Base-by-base conservation (phyloP, 2,888 invertebrate species). In the Drosophila peninsularis region DNA sequence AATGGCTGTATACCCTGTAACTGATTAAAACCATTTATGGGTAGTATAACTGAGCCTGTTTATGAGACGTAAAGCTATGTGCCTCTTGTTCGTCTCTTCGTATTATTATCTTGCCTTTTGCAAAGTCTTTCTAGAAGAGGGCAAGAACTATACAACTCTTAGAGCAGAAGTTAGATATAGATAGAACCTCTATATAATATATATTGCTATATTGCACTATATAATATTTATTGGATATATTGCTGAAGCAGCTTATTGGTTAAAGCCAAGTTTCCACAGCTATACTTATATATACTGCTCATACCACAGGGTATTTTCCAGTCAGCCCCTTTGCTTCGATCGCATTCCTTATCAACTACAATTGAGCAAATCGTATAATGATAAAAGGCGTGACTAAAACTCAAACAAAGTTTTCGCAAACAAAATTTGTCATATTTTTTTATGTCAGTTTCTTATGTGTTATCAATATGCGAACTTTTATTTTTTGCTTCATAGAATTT, bases 341-440 rank as follows among this genome's bases (percentile, higher is more conserved):
- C 0, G 36, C 11, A 3, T 52, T 30, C 1, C 3, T 44, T 63
- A 64, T 63, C 63, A 44, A 44, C 21, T 5, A 63, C 17, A 50
- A 14, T 21, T 6, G 19, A 3, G 13, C 27, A 34, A 41, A 34
- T 27, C 10, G 5, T 1, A 50, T 52, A 63, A 36, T 50, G 65
- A 64, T 64, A 64, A 13, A 44, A 37, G 21, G n/a, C 17, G 42
- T 64, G 63, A 63, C 64, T 63, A 63, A 52, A 42, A 11, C 41
- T 34, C 63, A 63, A 49, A 62, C 39, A 62, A 41, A 60, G 11
- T 14, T 41, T 32, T 30, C 17, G n/a, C 54, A 27, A 17, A 21
- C 65, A 17, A 37, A 54, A 54, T 34, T 54, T 34, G 55, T 65
- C 32, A 65, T 45, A 45, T 32, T 37, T 39, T 39, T 39, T 45